Evolutionary conservation across 2,113 vertebrate genomes (phyloP).

Genomic region (Corvus hawaiiensis): DNA sequence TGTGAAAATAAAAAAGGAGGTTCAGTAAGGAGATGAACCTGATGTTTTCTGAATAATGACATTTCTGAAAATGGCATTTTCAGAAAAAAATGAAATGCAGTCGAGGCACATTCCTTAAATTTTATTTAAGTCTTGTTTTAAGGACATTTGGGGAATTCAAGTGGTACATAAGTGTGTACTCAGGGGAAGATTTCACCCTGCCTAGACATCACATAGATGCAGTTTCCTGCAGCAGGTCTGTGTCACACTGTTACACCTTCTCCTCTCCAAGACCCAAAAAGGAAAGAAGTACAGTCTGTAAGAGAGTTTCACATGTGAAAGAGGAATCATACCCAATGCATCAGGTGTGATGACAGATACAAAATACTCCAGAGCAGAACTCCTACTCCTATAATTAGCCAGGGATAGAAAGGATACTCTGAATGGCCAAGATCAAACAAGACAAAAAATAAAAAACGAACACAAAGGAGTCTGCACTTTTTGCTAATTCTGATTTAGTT

Average conservation of each 20-base stretch:
- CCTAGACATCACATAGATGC: neutral
- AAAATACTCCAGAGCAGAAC: conserved; percentile 29
- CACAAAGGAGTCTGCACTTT: neutral
- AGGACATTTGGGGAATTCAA: neutral
- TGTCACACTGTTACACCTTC: neutral
- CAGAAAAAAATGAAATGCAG: neutral
- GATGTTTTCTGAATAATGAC: neutral
- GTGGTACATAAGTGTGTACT: neutral
- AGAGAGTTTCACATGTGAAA: neutral
- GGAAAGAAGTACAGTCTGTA: conserved; percentile 10
- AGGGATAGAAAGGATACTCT: conserved; percentile 12
- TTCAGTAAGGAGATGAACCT: neutral
- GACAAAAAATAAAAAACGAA: neutral
- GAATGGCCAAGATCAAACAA: conserved; percentile 20
- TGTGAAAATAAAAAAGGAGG: neutral
- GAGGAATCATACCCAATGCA: conserved; percentile 12
- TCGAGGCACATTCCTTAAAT: neutral
- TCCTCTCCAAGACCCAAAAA: neutral
- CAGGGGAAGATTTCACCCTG: neutral
- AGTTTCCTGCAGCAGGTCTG: neutral
- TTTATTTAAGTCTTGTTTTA: neutral
- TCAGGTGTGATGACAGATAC: conserved; percentile 45
- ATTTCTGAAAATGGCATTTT: neutral
- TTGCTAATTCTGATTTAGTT: neutral
- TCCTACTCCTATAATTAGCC: conserved; percentile 18